Percentiles rank a stretch among this genome's conserved stretches.
phyloP scores from a whole-genome alignment of 2,888 invertebrate species.

The Scaptomyza cyrtandrae region DNA sequence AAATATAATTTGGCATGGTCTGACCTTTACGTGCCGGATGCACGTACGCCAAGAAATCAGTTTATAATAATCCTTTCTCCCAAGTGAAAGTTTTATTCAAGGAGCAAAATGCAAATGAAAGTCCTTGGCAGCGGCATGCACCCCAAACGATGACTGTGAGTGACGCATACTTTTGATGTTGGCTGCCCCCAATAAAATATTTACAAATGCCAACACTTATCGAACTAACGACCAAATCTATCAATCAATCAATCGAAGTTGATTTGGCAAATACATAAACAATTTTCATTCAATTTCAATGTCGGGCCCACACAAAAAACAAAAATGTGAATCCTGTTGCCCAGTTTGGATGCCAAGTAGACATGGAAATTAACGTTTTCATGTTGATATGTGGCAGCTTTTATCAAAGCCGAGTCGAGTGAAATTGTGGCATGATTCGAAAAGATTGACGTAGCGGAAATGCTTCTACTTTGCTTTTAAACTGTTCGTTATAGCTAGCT shows the following conservation, averaged over 20 bases:
- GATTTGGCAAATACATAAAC: constrained; percentile 29
- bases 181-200: constrained; percentile 57
- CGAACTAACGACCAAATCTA: constrained; percentile 54
- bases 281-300: constrained; percentile 52
- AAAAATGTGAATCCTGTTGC: neutral
- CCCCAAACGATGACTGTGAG: constrained; percentile 10
- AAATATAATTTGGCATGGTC: constrained; percentile 43
- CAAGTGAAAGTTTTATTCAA: constrained; percentile 27
- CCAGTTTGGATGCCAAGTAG: neutral
- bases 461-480: constrained; percentile 33
- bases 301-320: constrained; percentile 31
- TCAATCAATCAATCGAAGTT: constrained; percentile 68
- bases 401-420: constrained; percentile 37
- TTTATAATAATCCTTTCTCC: constrained; percentile 51
- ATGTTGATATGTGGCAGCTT: constrained; percentile 42
- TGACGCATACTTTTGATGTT: constrained; percentile 25
- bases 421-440: constrained; percentile 13
- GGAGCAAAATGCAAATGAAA: constrained; percentile 57
- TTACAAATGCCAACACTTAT: constrained; percentile 67
- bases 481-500: neutral
- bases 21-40: constrained; percentile 72
- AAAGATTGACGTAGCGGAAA: constrained; percentile 60
- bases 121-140: constrained; percentile 41
- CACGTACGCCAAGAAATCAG: constrained; percentile 44
- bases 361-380: constrained; percentile 60